These are phyloP conservation scores for Scaptomyza parva DNA, from an alignment of 2,888 invertebrate genomes.

Conservation along the genomic window DNA sequence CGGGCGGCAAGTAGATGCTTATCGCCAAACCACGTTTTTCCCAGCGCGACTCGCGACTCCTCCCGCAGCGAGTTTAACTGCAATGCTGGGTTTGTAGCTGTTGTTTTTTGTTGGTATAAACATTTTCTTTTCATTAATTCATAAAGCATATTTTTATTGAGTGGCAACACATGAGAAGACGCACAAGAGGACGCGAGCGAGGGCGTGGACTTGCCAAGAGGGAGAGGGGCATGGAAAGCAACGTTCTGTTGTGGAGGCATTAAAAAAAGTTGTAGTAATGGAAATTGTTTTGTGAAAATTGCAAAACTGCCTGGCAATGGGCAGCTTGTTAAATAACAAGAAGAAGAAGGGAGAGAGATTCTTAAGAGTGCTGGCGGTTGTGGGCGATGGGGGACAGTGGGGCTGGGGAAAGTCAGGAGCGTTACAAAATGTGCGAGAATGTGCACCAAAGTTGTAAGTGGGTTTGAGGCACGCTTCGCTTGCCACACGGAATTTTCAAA, in stretches of 20 bases:
- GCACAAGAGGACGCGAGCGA: slow-evolving; percentile 7
- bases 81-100: no score
- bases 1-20: slow-evolving; percentile 50
- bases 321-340: slow-evolving; percentile 33
- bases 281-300: slow-evolving; percentile 74
- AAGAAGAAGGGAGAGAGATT: no score
- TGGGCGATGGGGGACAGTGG: background rate
- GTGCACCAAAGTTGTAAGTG: slow-evolving; percentile 59
- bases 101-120: slow-evolving; percentile 60
- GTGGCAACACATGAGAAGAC: slow-evolving; percentile 72
- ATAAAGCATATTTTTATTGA: slow-evolving; percentile 79
- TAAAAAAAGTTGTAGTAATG: slow-evolving; percentile 70
- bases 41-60: slow-evolving; percentile 6
- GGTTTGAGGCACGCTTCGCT: slow-evolving; percentile 66
- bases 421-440: slow-evolving; percentile 56
- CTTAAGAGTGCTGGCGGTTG: background rate
- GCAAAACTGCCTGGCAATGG: slow-evolving; percentile 45
- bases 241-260: slow-evolving; percentile 52
- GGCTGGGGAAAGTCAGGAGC: background rate
- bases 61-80: slow-evolving; percentile 36
- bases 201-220: slow-evolving; percentile 12
- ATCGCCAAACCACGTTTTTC: slow-evolving; percentile 47
- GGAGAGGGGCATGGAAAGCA: slow-evolving; percentile 16
- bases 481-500: slow-evolving; percentile 62
- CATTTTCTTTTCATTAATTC: slow-evolving; percentile 80